A percentile compares a stretch with the other conserved stretches of the same genome.
These are phyloP conservation scores for Sympetrum striolatum DNA, from an alignment of 2,888 invertebrate genomes.

Conservation along the genomic window DNA sequence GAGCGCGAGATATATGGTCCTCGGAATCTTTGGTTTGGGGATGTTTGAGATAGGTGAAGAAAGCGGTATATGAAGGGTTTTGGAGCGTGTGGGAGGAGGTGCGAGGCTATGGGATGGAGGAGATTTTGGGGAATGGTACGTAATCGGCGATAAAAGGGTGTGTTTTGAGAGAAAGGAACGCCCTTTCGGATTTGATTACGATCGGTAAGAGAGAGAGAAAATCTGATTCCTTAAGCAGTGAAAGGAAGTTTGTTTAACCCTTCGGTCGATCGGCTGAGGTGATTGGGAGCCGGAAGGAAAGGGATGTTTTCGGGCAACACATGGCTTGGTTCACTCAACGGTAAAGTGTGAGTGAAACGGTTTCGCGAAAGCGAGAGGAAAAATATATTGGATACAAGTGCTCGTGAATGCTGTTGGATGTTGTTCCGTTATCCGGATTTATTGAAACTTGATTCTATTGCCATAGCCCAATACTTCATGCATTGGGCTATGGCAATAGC, in stretches of 20 bases:
- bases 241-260: neutral
- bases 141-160: constrained; percentile 22
- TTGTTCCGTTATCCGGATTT: no score
- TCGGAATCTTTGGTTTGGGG: neutral
- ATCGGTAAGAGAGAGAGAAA: neutral
- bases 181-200: neutral
- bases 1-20: neutral
- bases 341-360: no score
- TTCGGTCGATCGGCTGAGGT: neutral
- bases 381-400: no score
- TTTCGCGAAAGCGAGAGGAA: no score
- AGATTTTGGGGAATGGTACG: neutral
- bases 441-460: no score
- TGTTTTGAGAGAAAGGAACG: neutral
- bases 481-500: no score
- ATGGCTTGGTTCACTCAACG: no score
- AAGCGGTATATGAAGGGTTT: no score
- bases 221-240: neutral
- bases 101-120: neutral
- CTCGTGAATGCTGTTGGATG: no score
- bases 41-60: neutral
- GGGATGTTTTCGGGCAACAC: neutral
- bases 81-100: neutral
- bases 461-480: no score
- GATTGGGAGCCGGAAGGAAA: neutral